Evolutionary conservation across 2,113 vertebrate genomes (phyloP), one percentile per base, ranked within the genome.

Genomic region (Uropsilus gracilis): DNA sequence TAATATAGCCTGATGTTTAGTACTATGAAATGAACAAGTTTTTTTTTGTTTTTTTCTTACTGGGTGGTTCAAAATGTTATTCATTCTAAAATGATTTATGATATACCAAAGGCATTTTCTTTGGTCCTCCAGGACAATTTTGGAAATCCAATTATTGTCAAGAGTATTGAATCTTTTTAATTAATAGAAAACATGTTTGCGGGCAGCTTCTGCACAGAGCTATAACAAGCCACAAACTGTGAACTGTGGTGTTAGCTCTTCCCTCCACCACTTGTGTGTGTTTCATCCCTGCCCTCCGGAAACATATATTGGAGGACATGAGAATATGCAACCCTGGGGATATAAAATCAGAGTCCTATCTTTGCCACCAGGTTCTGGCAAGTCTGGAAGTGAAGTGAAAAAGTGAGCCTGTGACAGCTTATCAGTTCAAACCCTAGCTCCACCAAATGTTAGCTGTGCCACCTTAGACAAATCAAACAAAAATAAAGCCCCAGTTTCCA

Each of bases 51-150:
- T 53, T 57, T 66, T 93, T 83, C 55, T 86, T 64, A 48, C 3
- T 82, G 55, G 24, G 37, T 13, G 69, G 46, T 64, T 94, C 84
- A 92, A 94, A 95, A 89, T 20, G 69, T 8, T 69, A 50, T 82
- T 89, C 89, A 82, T 84, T 91, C 37, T 61, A 95, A 95, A 95
- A 77, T 66, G 66, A 94, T 28, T 73, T 55, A 50, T 9, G 28
- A 46, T 22, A 84, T 28, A 88, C 48, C 86, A 96, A 92, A 86
- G 68, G 32, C 18, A 53, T 85, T 92, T 59, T 87, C 72, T 87
- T 94, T 90, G 34, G 39, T 76, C 77, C 39, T 83, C 34, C 72
- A 95, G 46, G 85, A 92, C 66, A 92, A 91, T 69, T 86, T 92
- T 72, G 81, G 55, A 83, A 95, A 71, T 76, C 32, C 66, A 92